phyloP scores from a whole-genome alignment of 2,113 vertebrate genomes.

The Ginglymostoma cirratum region DNA sequence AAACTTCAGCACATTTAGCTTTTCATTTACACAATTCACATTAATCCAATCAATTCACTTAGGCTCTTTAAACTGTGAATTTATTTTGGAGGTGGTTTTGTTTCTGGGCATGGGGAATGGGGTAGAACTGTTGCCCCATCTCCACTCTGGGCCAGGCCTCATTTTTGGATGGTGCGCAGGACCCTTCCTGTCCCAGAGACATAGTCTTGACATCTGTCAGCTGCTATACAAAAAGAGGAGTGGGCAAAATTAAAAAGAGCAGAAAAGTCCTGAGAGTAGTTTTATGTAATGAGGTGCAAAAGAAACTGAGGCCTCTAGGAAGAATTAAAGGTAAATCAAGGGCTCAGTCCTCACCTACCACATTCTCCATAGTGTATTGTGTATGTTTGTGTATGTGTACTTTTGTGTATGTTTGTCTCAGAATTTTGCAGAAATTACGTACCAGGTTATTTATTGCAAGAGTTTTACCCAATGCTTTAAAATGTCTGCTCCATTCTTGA shows the following conservation, averaged over 20 bases:
- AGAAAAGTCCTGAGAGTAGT: not conserved
- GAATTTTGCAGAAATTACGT: no score
- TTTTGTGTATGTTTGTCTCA: no score
- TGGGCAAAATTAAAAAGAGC: not conserved
- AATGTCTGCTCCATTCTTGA: no score
- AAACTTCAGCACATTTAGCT: not conserved
- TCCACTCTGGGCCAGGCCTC: not conserved
- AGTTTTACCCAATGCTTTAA: no score
- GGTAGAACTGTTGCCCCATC: not conserved
- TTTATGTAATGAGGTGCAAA: not conserved
- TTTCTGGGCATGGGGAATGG: not conserved
- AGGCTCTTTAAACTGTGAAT: not conserved
- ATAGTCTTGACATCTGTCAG: not conserved
- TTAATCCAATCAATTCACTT: not conserved
- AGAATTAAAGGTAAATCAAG: not conserved
- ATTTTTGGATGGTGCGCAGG: not conserved
- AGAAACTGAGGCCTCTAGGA: not conserved
- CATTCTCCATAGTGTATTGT: not conserved
- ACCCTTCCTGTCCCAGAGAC: not conserved
- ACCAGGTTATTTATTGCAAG: no score
- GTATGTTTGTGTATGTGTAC: no score
- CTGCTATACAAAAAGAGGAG: not conserved
- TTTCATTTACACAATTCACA: not conserved
- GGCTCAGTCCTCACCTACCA: not conserved
- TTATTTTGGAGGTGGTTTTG: not conserved